Base-by-base conservation (phyloP, 2,113 vertebrate genomes). In the Xyrauchen texanus region DNA sequence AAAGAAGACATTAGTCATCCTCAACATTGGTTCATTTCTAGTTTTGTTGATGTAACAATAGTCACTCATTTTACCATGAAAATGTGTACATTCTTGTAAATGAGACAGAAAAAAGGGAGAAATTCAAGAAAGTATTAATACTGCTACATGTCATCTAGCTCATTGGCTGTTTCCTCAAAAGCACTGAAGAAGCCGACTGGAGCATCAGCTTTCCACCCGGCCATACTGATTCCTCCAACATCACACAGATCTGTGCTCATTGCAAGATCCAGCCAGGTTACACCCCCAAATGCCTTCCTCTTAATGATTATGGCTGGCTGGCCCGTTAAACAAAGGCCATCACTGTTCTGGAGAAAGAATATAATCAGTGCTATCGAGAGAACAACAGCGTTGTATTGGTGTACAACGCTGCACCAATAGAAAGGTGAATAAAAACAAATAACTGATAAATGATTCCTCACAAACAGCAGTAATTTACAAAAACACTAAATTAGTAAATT, bases 191-290 rank as follows among this genome's bases (percentile, higher is more conserved):
- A 34, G 21, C 21, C 21, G 21, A 34, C 21, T 34, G 21, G 21
- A 34, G 21, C 76, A 76, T 95, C 83, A 85, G 55, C 53, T 97
- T 98, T 65, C 96, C 96, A 0, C 96, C 92, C 0, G 95, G 92
- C 6, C 84, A 84, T 1, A 96, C 96, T 55, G 92, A 89, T 0
- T 7, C 66, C 4, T 12, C 81, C 68, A 92, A 91, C 68, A 68
- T 97, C 66, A 76, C 69, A 7, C 88, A 89, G 1, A 82, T 97
- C 80, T 98, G 96, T 79, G 21, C 34, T 1, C 67, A 92, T 66
- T 86, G 80, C 77, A 91, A 83, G 69, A 78, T 90, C 3, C 92
- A 93, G 0, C 89, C 91, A 0, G 51, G 77, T 5, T 90, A 90
- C 70, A 4, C 16, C 0, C 11, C 69, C 7, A 87, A 60, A 16